A percentile compares a stretch with the other conserved stretches of the same genome.
These are phyloP conservation scores for Melanotaenia boesemani DNA, from an alignment of 2,797 vertebrate species.

Conservation along the genomic window DNA sequence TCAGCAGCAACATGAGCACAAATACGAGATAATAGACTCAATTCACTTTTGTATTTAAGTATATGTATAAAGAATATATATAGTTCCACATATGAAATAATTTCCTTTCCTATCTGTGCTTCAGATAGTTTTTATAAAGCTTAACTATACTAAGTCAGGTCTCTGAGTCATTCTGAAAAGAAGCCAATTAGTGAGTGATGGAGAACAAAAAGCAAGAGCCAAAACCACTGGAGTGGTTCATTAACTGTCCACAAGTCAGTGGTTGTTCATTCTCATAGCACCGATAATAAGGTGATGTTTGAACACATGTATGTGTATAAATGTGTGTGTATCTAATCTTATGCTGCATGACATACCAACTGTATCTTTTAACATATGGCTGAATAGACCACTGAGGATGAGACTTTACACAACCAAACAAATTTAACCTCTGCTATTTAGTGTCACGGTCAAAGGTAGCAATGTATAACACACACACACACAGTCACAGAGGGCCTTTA, in stretches of 20 bases:
- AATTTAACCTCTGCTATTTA: constrained; percentile 61
- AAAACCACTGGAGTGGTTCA: constrained; percentile 55
- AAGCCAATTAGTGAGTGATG: constrained; percentile 71
- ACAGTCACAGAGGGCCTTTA: constrained; percentile 18
- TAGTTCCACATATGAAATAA: constrained; percentile 1
- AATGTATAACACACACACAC: constrained; percentile 24
- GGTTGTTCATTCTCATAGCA: constrained; percentile 50
- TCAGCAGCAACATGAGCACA: neutral
- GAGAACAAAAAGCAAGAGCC: constrained; percentile 48
- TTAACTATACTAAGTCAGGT: constrained; percentile 23
- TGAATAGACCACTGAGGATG: constrained; percentile 34
- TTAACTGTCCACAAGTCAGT: constrained; percentile 57
- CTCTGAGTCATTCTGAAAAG: constrained; percentile 54
- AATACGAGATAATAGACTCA: neutral
- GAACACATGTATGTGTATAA: constrained; percentile 17
- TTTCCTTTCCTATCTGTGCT: constrained; percentile 20
- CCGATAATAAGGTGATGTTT: constrained; percentile 40
- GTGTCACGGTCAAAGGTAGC: constrained; percentile 41
- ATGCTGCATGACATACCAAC: constrained; percentile 32
- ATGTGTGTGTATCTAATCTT: constrained; percentile 27
- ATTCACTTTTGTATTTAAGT: neutral
- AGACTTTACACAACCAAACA: constrained; percentile 46
- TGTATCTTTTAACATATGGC: constrained; percentile 20
- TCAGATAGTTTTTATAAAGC: constrained; percentile 41
- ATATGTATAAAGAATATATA: constrained; percentile 13